These are phyloP conservation scores for Trichopoda pennipes DNA, from an alignment of 2,888 invertebrate species.

Conservation along the genomic window DNA sequence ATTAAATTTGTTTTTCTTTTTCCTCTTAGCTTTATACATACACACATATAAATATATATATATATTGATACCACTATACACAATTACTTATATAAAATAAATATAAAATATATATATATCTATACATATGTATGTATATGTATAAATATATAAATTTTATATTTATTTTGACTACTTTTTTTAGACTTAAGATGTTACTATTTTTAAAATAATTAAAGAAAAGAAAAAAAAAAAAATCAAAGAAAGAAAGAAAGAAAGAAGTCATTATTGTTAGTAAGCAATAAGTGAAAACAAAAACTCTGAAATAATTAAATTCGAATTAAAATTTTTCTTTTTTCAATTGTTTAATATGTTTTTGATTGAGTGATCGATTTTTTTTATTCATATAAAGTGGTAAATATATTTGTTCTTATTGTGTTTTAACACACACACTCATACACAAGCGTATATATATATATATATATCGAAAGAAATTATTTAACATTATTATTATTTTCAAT, in stretches of 20 bases:
- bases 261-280: slow-evolving; percentile 42
- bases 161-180: slow-evolving; percentile 59
- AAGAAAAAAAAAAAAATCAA: slow-evolving; percentile 5
- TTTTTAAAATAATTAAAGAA: slow-evolving; percentile 55
- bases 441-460: neutral
- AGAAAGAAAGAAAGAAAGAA: slow-evolving; percentile 32
- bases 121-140: slow-evolving; percentile 6
- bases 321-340: slow-evolving; percentile 10
- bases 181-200: slow-evolving; percentile 65
- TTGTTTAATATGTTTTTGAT: slow-evolving; percentile 23
- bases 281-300: slow-evolving; percentile 23
- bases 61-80: slow-evolving; percentile 47
- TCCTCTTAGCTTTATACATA: slow-evolving; percentile 28
- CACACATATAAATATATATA: slow-evolving; percentile 13
- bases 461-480: slow-evolving; percentile 35
- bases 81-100: slow-evolving; percentile 30
- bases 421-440: neutral
- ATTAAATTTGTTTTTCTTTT: slow-evolving; percentile 8
- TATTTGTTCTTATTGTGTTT: slow-evolving; percentile 32
- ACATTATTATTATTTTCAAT: slow-evolving; percentile 24
- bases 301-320: slow-evolving; percentile 17
- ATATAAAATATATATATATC: slow-evolving; percentile 43
- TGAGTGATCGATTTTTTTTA: slow-evolving; percentile 53
- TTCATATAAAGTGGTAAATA: slow-evolving; percentile 14
- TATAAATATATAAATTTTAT: slow-evolving; percentile 47